Evolutionary conservation across 2,888 invertebrate genomes (phyloP), one percentile per base, ranked within the genome.

Genomic region (Stenodema calcarata): DNA sequence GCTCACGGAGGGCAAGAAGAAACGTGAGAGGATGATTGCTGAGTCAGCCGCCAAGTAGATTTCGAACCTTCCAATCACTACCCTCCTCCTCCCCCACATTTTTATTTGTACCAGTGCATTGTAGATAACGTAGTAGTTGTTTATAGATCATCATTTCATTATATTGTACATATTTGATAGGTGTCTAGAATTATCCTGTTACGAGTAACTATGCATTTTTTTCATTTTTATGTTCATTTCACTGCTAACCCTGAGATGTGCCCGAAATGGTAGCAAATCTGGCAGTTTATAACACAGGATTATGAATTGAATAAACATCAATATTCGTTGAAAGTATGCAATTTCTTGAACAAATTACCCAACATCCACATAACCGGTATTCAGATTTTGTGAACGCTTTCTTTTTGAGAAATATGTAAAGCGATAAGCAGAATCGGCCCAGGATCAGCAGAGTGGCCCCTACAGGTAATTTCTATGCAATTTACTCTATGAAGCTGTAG

Each of bases 1-100:
- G 73, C 91, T 98, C 62, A 91, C 93, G 75, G 96, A 95, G 92
- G 96, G 97, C 89, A 97, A 95, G 92, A 98, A 97, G 91, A 95
- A 94, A 3, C 92, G 95, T 89, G 95, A 95, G 91, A 96, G 95
- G n/a, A 73, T 76, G 4, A 16, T 75, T 9, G 87, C 86, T 12
- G 85, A 73, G 23, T 86, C 62, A 14, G 50, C 47, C 41, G 30
- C 28, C 73, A 41, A 35, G 35, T 35, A 73, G 73, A 73, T 35
- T 30, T 12, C 30, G 7, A 35, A 14, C 4, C 35, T 35, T 73
- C 35, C n/a, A n/a, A 7, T 73, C 35, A 12, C n/a, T n/a, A 73
- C 18, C 73, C 30, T 9, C 35, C 73, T 23, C 28, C 69, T 4
- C 2, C 69, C n/a, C 35, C 18, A 35, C n/a, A 35, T 73, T 73